A percentile compares a stretch with the other conserved stretches of the same genome.
Conservation (phyloP, 2,113 vertebrate genomes). For the Phylloscopus trochilus region DNA sequence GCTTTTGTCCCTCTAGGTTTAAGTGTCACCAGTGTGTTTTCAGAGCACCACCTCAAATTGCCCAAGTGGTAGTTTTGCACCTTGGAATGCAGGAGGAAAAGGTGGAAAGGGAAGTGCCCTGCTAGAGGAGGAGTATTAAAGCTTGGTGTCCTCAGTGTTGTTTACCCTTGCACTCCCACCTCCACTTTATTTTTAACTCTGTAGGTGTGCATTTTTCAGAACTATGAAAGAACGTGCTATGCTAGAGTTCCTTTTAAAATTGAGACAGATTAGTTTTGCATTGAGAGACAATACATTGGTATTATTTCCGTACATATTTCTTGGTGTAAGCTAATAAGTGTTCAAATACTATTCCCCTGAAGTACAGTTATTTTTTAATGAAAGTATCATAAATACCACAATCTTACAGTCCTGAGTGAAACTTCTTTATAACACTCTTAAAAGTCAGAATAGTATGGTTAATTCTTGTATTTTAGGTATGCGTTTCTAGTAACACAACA, state of each 20-base stretch:
- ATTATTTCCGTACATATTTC: not conserved
- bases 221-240: not conserved
- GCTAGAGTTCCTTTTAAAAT: not conserved
- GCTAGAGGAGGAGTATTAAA: not conserved
- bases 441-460: not conserved
- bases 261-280: not conserved
- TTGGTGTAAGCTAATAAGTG: not conserved
- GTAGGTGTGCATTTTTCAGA: not conserved
- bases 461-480: not conserved
- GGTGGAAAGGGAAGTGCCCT: not conserved
- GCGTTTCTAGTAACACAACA: not conserved
- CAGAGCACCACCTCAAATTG: not conserved
- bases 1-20: not conserved
- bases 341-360: not conserved
- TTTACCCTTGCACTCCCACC: not conserved
- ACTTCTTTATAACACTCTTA: not conserved
- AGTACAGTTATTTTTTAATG: not conserved
- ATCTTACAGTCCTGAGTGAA: not conserved
- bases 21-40: not conserved
- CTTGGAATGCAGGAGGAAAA: not conserved
- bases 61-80: not conserved
- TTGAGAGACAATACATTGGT: not conserved
- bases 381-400: not conserved
- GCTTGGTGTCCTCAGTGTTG: rapidly evolving
- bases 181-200: not conserved